phyloP scores from a whole-genome alignment of 2,113 vertebrate genomes.

The Synodontis membranacea region DNA sequence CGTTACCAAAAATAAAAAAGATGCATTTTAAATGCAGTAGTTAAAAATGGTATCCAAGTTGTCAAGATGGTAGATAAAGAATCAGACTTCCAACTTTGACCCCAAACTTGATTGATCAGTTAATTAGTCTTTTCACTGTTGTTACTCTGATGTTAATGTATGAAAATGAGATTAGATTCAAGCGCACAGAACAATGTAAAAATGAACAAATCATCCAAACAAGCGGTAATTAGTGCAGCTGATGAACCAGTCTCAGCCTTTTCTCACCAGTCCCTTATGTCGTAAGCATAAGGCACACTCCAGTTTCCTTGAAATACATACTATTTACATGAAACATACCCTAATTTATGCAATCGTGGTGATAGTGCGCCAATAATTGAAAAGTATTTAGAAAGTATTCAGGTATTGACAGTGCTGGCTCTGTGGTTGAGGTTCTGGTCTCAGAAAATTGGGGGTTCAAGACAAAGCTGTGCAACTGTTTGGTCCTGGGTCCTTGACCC shows the following conservation, averaged over 20 bases:
- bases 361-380: background rate
- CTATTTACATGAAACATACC: background rate
- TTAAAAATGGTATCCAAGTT: background rate
- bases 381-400: background rate
- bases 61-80: background rate
- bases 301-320: background rate
- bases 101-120: background rate
- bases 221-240: background rate
- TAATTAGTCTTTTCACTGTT: background rate
- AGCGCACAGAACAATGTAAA: background rate
- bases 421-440: background rate
- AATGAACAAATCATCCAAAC: background rate
- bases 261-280: background rate
- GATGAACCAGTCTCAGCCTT: background rate
- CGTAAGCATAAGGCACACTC: background rate
- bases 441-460: background rate
- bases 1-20: background rate
- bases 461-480: no score
- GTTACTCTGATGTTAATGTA: background rate
- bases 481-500: no score
- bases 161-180: background rate
- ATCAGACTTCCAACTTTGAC: background rate
- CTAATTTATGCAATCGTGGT: background rate
- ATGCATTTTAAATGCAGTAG: background rate
- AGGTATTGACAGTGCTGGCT: background rate